Evolutionary conservation across 2,797 vertebrate genomes (phyloP).

Genomic region (Parauchenoglanis ngamensis): DNA sequence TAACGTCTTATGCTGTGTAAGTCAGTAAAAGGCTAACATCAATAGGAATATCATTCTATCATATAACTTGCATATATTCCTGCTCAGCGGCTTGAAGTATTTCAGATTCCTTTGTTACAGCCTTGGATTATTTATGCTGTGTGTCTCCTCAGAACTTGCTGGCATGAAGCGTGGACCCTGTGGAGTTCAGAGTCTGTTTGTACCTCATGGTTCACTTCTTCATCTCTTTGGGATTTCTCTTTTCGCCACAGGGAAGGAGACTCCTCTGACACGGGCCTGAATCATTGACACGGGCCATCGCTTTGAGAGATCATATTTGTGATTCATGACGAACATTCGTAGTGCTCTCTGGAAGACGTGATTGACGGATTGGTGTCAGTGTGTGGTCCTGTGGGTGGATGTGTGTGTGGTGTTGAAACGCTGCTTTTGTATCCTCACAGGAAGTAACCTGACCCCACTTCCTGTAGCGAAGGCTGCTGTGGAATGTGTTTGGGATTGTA

Average conservation of each 20-base stretch:
- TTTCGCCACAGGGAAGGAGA: background rate
- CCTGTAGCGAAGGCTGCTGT: background rate
- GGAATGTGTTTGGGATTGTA: background rate
- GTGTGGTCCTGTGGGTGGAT: background rate
- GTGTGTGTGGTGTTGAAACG: background rate
- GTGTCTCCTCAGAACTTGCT: background rate
- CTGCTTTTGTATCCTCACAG: background rate
- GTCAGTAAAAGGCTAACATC: background rate
- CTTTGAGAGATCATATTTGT: background rate
- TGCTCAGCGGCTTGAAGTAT: background rate
- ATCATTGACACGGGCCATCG: background rate
- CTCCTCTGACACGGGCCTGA: background rate
- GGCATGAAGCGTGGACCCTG: background rate
- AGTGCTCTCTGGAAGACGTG: background rate
- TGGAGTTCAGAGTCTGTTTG: background rate
- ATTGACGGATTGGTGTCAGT: conserved; percentile 32
- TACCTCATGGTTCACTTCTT: background rate
- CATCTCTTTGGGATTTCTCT: background rate
- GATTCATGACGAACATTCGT: background rate
- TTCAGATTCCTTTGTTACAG: background rate
- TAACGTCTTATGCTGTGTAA: background rate
- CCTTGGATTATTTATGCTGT: background rate
- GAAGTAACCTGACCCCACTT: background rate
- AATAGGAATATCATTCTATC: background rate
- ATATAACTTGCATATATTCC: background rate